Base-by-base conservation (phyloP, 53 echinoderm and acorn worm species). In the Echinarachnius parma region DNA sequence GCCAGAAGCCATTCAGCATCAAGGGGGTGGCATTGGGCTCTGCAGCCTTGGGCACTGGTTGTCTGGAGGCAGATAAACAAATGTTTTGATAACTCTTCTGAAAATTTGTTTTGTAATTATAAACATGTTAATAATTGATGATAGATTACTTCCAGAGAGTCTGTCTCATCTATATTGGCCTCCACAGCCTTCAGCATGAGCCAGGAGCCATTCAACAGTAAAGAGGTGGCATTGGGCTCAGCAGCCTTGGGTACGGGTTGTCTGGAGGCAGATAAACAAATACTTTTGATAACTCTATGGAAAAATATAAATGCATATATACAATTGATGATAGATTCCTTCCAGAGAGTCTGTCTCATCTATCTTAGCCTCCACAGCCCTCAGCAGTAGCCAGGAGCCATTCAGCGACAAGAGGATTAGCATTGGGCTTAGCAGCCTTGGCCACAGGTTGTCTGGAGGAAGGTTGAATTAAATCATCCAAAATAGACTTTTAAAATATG, bases 1-100 rank as follows among this genome's bases (percentile, higher is more conserved):
- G 79, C 80, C 85, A 93, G 53, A 89, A 89, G 0, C 89, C 93
- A n/a, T n/a, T n/a, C n/a, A n/a, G n/a, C n/a, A n/a, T n/a, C n/a
- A n/a, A n/a, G n/a, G n/a, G n/a, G 46, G 67, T 77, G 16, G 42
- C 36, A 36, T 56, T 66, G 3, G 46, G 66, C 15, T 66, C 27
- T 15, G 21, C 28, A 47, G 10, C 27, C 28, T 28, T 23, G 1
- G 29, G 9, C 28, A 36, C 62, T 21, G 62, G 35, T 39, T 33
- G 34, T 37, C 62, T 62, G 62, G n/a, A n/a, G n/a, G n/a, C n/a
- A n/a, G n/a, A n/a, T n/a, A n/a, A n/a, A n/a, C n/a, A n/a, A n/a
- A n/a, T n/a, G n/a, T n/a, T n/a, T n/a, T n/a, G n/a, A n/a, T n/a
- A n/a, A n/a, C n/a, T n/a, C n/a, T n/a, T n/a, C n/a, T n/a, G n/a